Evolutionary conservation across 2,888 invertebrate genomes (phyloP), one percentile per base, ranked within the genome.

Genomic region (Hipparchia semele): DNA sequence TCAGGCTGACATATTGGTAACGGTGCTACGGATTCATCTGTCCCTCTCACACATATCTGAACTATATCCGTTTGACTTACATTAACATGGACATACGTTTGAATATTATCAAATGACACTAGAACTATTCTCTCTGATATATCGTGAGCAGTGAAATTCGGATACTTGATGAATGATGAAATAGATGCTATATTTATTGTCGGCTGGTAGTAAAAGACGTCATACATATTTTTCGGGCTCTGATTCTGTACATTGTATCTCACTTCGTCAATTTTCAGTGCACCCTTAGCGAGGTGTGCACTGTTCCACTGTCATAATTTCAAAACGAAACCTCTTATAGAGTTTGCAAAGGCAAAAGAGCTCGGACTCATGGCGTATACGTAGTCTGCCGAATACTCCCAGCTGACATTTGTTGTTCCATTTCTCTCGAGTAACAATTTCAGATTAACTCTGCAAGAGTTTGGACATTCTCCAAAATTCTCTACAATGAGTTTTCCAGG

Each of bases 271-370:
- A 91, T 85, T 85, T 90, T 93, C 23, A 85, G 91, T 89, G 92
- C 92, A 90, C 92, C 92, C 85, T 90, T 90, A 53, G 92, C 91
- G 45, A 90, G 81, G 86, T 92, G 93, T 86, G 92, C 94, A 85
- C 92, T 94, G 76, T 94, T 95, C 97, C 97, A 97, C 82, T 96
- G 96, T 97, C 97, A 97, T 87, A 97, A 96, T 92, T 97, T 97
- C 79, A 97, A 89, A 23, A 97, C 96, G 87, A 97, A 97, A 0
- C 97, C 97, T 68, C 95, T 94, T 76, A 96, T 95, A 66, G 94
- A 91, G 76, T 95, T 94, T 77, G 94, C 91, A 79, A 96, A 95
- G 3, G 94, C 94, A 89, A 97, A 95, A 7, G 96, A 94, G 46
- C 96, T 96, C 0, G 97, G 97, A 70, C 95, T 95, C 95, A 97